phyloP scores from a whole-genome alignment of 2,113 vertebrate genomes.

The Callopanchax toddi region DNA sequence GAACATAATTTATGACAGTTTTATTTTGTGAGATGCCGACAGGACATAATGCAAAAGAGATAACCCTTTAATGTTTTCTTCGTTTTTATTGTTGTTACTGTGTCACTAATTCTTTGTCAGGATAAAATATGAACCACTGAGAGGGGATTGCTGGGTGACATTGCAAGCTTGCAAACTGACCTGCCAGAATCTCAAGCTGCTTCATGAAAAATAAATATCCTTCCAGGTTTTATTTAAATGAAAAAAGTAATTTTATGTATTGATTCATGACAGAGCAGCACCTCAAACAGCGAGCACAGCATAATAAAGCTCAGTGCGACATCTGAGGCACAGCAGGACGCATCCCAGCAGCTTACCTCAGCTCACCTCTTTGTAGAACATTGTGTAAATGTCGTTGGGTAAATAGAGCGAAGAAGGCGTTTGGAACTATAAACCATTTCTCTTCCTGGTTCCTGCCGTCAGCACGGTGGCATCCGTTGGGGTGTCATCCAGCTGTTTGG shows the following conservation, averaged over 20 bases:
- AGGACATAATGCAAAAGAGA: neutral
- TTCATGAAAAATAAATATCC: neutral
- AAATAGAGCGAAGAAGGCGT: constrained; percentile 50
- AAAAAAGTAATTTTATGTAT: constrained; percentile 18
- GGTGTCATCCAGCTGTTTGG: constrained; percentile 45
- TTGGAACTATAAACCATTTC: constrained; percentile 41
- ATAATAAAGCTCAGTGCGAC: constrained; percentile 46
- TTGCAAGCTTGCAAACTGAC: neutral
- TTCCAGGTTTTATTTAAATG: constrained; percentile 21
- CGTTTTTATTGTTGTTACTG: neutral
- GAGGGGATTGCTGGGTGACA: neutral
- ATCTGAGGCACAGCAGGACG: constrained; percentile 31
- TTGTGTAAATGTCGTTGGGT: constrained; percentile 55
- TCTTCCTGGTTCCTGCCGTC: constrained; percentile 1
- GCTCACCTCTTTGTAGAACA: constrained; percentile 53
- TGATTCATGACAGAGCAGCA: constrained; percentile 25
- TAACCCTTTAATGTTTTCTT: neutral
- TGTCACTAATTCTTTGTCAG: neutral
- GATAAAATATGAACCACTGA: neutral
- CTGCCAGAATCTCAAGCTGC: neutral
- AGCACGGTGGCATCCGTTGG: constrained; percentile 4
- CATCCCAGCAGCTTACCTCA: constrained; percentile 44
- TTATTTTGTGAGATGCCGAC: neutral
- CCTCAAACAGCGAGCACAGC: constrained; percentile 16
- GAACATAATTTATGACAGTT: neutral